Base-by-base conservation (phyloP, 2,888 invertebrate genomes). In the Athripsodes cinereus region DNA sequence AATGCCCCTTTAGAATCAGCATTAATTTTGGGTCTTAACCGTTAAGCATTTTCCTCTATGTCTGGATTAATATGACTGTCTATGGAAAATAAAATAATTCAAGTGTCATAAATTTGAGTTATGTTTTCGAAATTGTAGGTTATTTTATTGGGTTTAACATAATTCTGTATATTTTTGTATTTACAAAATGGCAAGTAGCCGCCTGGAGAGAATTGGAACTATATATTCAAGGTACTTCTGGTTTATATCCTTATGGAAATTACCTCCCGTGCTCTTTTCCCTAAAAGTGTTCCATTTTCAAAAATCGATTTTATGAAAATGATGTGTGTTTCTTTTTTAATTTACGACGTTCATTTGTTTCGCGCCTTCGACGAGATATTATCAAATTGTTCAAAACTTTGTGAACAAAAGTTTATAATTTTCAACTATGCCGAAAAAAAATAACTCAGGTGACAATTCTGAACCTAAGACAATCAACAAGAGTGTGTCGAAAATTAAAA, bases 141-240 rank as follows among this genome's bases (percentile, higher is more conserved):
- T 31, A 31, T 31, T 31, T n/a, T n/a, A n/a, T n/a, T n/a, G n/a
- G n/a, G n/a, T n/a, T n/a, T n/a, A n/a, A n/a, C n/a, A n/a, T n/a
- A n/a, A n/a, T n/a, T n/a, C n/a, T n/a, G n/a, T n/a, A n/a, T n/a
- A n/a, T n/a, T n/a, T n/a, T n/a, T n/a, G n/a, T n/a, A n/a, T n/a
- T n/a, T n/a, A n/a, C n/a, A 51, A 54, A 21, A 87, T 87, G 86
- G 86, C 86, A 31, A 81, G 81, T 62, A 85, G 84, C 71, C 79
- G 88, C 65, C 74, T 88, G 62, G 87, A 88, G 74, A 85, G 84
- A 72, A 84, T 88, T 67, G 87, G 87, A 51, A 87, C 87, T 22
- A 87, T 88, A 68, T 86, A 81, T 67, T 77, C 84, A 2, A 79
- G 87, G 87, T 87, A 75, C 65, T 69, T 58, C 44, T 53, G 52